Conservation (phyloP, 2,797 vertebrate genomes). For the Parotocinclus haroldoi region DNA sequence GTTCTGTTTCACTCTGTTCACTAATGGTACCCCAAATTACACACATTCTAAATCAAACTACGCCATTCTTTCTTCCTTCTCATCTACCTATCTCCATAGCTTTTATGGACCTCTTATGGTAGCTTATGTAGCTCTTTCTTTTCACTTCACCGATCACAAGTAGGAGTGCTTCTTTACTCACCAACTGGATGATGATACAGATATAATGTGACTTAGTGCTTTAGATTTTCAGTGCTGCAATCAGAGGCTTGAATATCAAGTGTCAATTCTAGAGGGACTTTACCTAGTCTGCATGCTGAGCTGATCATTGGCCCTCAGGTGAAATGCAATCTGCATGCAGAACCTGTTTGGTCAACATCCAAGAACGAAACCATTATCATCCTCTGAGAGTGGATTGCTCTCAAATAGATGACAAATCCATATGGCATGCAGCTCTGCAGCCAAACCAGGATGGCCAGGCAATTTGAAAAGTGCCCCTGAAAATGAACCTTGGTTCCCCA, state of each 20-base stretch:
- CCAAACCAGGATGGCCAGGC: slow-evolving; percentile 23
- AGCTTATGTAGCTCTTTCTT: too few relatives aligned
- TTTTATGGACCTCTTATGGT: too few relatives aligned
- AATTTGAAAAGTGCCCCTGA: slow-evolving; percentile 26
- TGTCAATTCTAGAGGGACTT: neutral
- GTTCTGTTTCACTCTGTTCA: too few relatives aligned
- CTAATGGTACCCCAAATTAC: too few relatives aligned
- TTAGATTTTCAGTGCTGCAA: neutral
- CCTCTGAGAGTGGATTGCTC: slow-evolving; percentile 15
- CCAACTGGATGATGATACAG: too few relatives aligned
- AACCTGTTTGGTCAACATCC: slow-evolving; percentile 23
- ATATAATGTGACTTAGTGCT: too few relatives aligned
- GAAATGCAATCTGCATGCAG: slow-evolving; percentile 29
- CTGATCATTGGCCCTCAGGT: slow-evolving; percentile 17
- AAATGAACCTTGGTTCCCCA: slow-evolving; percentile 17
- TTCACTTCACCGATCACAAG: too few relatives aligned
- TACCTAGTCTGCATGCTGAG: slow-evolving; percentile 1
- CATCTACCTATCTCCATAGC: too few relatives aligned
- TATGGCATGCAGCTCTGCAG: slow-evolving; percentile 15
- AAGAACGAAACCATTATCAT: slow-evolving; percentile 24
- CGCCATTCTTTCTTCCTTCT: too few relatives aligned
- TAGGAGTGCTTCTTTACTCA: too few relatives aligned
- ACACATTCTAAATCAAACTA: too few relatives aligned
- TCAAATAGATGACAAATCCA: slow-evolving; percentile 31
- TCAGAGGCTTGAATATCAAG: slow-evolving; percentile 12